These are phyloP conservation scores for Diprion similis DNA, from an alignment of 1,140 invertebrate genomes.

Conservation along the genomic window DNA sequence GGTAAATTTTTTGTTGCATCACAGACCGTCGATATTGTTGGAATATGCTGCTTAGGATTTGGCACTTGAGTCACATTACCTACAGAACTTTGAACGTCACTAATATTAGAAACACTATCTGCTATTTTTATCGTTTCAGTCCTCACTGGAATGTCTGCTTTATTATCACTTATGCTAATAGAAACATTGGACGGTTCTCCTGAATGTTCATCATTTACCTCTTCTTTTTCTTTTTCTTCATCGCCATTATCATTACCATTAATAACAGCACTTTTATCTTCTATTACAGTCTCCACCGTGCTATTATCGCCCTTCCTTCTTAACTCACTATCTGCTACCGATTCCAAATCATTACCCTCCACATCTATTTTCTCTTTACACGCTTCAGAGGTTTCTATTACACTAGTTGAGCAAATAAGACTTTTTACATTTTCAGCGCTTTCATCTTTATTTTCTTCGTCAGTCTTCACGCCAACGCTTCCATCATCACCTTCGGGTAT, in stretches of 20 bases:
- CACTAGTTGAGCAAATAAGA: constrained; percentile 57
- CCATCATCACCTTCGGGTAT: constrained; percentile 15
- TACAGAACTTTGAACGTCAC: constrained; percentile 58
- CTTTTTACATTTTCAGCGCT: constrained; percentile 36
- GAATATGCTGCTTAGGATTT: constrained; percentile 69
- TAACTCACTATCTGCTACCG: constrained; percentile 39
- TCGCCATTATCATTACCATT: constrained; percentile 46
- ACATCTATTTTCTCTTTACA: constrained; percentile 32
- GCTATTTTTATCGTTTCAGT: constrained; percentile 52
- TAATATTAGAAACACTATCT: constrained; percentile 60
- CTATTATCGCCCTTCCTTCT: constrained; percentile 41
- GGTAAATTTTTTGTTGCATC: constrained; percentile 65
- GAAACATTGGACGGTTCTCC: constrained; percentile 68
- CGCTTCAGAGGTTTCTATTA: constrained; percentile 43
- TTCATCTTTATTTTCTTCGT: constrained; percentile 24
- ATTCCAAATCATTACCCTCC: constrained; percentile 40
- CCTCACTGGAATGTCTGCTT: constrained; percentile 49
- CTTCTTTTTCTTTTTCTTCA: constrained; percentile 35
- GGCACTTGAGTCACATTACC: constrained; percentile 63
- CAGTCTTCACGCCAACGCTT: constrained; percentile 23
- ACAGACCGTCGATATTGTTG: constrained; percentile 77
- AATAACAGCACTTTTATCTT: constrained; percentile 56
- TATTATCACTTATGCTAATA: constrained; percentile 64
- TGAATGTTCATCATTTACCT: constrained; percentile 52
- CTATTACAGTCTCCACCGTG: constrained; percentile 33